Conservation (phyloP, 2,113 vertebrate genomes). For the Erpornis zantholeuca region DNA sequence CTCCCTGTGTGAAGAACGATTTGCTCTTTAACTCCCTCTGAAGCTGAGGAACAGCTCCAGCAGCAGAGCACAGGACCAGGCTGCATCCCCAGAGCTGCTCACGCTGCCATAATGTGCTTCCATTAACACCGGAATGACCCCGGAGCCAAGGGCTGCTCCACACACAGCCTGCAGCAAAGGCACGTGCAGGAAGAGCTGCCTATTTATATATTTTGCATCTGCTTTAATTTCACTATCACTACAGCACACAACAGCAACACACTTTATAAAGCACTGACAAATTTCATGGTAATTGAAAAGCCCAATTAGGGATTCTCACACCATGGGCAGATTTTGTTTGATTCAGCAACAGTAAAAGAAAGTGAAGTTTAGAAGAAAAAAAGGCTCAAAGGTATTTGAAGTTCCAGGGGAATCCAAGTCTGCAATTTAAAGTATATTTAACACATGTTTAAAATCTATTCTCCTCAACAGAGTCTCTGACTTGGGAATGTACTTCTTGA, state of each 20-base stretch:
- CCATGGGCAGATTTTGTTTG: not conserved
- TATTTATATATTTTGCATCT: not conserved
- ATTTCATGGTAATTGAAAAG: not conserved
- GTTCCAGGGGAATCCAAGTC: not conserved
- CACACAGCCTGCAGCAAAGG: not conserved
- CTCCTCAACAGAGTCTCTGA: not conserved
- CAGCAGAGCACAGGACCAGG: not conserved
- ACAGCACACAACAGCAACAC: not conserved
- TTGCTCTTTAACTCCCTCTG: not conserved
- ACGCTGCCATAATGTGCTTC: accelerated
- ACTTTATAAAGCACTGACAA: not conserved
- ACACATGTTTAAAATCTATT: not conserved
- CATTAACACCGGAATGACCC: not conserved
- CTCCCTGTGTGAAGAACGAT: not conserved
- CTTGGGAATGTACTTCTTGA: not conserved
- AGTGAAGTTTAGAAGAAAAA: not conserved
- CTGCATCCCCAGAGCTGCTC: not conserved
- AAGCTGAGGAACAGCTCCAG: not conserved
- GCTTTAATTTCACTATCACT: not conserved
- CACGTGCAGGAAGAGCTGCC: not conserved
- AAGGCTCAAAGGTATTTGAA: not conserved
- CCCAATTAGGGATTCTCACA: not conserved
- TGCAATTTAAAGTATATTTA: not conserved
- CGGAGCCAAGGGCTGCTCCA: not conserved
- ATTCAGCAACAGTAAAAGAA: not conserved